These are phyloP conservation scores for Thamnophis elegans DNA, from an alignment of 2,797 vertebrate genomes.

Conservation along the genomic window DNA sequence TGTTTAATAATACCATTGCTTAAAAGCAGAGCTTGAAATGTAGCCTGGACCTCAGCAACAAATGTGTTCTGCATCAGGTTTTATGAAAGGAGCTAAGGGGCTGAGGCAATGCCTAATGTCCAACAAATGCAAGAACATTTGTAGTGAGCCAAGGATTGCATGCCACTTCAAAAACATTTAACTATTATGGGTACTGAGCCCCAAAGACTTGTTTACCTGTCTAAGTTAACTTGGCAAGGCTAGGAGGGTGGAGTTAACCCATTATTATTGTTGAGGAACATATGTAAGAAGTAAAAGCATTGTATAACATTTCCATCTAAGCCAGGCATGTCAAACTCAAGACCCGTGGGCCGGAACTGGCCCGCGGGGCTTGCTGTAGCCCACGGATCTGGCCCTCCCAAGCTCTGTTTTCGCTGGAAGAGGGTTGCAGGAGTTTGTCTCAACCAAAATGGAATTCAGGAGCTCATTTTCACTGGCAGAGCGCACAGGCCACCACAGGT, in stretches of 20 bases:
- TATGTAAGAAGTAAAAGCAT: not conserved
- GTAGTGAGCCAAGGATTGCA: not conserved
- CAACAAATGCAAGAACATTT: not conserved
- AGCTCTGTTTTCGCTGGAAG: too few relatives aligned
- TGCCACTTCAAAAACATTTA: not conserved
- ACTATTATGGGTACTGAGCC: not conserved
- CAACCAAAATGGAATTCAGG: too few relatives aligned
- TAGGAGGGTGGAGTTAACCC: not conserved
- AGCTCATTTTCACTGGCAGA: too few relatives aligned
- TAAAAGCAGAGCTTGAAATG: not conserved
- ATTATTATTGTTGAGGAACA: not conserved
- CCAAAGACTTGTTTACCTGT: not conserved
- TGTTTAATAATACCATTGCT: not conserved
- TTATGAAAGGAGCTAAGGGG: not conserved
- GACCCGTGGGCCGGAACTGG: accelerated
- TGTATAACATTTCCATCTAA: not conserved
- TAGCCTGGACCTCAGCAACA: not conserved
- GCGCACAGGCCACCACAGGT: too few relatives aligned
- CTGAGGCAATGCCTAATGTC: not conserved
- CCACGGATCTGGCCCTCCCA: too few relatives aligned
- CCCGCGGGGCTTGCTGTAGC: too few relatives aligned
- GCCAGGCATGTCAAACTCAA: not conserved
- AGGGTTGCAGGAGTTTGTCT: too few relatives aligned
- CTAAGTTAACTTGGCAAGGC: not conserved
- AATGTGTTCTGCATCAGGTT: not conserved